A percentile compares a stretch with the other conserved stretches of the same genome.
Conservation (phyloP, 2,888 invertebrate genomes). For the Argynnis bischoffii region DNA sequence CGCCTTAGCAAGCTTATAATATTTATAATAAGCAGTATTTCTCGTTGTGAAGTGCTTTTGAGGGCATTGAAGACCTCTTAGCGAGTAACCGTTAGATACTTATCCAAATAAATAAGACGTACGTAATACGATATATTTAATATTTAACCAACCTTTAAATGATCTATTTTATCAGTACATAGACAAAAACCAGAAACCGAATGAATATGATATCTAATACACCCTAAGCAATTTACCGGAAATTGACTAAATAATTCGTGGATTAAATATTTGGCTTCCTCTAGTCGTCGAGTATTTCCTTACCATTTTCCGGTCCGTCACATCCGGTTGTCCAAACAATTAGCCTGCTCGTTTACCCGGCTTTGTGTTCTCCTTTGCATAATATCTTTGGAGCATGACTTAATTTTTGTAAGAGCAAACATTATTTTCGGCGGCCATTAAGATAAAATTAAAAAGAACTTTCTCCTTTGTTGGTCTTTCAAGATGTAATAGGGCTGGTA, state of each 20-base stretch:
- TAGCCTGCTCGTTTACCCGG: constrained; percentile 50
- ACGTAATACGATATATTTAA: no score
- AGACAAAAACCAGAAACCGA: constrained; percentile 10
- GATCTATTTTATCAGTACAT: constrained; percentile 5
- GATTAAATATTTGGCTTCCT: constrained; percentile 48
- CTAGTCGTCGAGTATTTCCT: constrained; percentile 55
- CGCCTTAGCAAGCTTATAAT: no score
- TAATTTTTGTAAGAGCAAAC: constrained; percentile 56
- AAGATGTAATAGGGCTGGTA: constrained; percentile 23
- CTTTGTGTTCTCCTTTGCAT: constrained; percentile 50
- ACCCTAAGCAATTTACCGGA: constrained; percentile 20
- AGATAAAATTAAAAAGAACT: constrained; percentile 41
- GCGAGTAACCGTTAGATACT: no score
- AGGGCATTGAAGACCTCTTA: background rate
- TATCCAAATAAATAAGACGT: no score
- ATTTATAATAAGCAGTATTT: no score
- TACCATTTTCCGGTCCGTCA: constrained; percentile 57
- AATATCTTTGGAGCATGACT: constrained; percentile 52
- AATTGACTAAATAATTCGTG: constrained; percentile 29
- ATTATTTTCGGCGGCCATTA: constrained; percentile 43
- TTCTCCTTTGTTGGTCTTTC: constrained; percentile 38
- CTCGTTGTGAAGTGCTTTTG: no score
- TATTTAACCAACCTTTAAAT: background rate
- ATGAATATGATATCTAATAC: constrained; percentile 22
- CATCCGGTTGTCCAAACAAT: constrained; percentile 63